Evolutionary conservation across 1,140 invertebrate species (phyloP).

Genomic region (Drosophila baimaii): DNA sequence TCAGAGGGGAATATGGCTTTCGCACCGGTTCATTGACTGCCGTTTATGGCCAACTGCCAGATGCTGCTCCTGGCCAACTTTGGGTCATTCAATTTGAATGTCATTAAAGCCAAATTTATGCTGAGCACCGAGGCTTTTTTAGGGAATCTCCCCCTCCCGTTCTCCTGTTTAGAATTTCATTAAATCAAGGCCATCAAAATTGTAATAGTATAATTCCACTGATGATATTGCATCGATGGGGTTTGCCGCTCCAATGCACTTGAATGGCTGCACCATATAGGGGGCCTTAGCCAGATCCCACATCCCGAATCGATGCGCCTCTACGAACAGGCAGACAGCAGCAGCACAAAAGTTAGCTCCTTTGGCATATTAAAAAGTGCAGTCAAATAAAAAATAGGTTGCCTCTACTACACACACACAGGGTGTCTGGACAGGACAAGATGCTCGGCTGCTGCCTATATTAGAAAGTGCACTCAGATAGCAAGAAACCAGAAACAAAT

Average conservation of each 20-base stretch:
- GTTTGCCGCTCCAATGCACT: conserved; percentile 54
- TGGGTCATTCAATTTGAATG: conserved; percentile 59
- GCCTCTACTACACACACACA: neutral
- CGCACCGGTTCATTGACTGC: conserved; percentile 57
- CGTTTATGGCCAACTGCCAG: conserved; percentile 42
- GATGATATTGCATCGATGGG: conserved; percentile 25
- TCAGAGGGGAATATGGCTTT: conserved; percentile 32
- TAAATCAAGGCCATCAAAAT: conserved; percentile 32
- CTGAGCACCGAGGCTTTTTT: conserved; percentile 47
- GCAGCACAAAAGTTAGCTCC: conserved; percentile 16
- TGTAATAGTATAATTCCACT: conserved; percentile 17
- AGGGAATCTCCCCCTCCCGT: neutral
- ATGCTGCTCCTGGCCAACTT: conserved; percentile 41
- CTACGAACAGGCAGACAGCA: conserved; percentile 1
- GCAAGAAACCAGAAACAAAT: conserved; percentile 29
- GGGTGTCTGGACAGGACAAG: conserved; percentile 34
- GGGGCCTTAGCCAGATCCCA: conserved; percentile 2
- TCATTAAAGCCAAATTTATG: conserved; percentile 72
- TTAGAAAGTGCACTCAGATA: conserved; percentile 70
- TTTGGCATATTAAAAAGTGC: conserved; percentile 60
- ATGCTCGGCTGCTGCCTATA: conserved; percentile 50
- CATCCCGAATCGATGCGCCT: conserved; percentile 20
- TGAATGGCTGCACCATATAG: conserved; percentile 6
- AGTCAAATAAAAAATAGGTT: conserved; percentile 54
- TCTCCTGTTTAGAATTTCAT: conserved; percentile 33